Percentiles rank a stretch among this genome's conserved stretches.
phyloP scores from a whole-genome alignment of 2,797 vertebrate species.

The Pachyuromys duprasi region DNA sequence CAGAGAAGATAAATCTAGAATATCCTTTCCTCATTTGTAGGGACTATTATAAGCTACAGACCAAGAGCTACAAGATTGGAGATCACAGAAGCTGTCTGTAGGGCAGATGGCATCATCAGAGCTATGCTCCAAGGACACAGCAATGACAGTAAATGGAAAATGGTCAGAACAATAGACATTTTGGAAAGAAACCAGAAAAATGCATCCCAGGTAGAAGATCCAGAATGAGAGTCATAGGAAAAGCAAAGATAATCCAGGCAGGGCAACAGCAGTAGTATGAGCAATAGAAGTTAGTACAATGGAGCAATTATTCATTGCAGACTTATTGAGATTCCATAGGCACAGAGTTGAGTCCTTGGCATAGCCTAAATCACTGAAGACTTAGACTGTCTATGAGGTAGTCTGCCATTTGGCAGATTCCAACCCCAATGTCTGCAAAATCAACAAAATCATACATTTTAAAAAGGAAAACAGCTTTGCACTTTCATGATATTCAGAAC shows the following conservation, averaged over 20 bases:
- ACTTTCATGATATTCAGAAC: neutral
- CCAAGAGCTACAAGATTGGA: rapidly evolving
- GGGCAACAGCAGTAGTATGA: neutral
- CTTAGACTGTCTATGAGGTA: neutral
- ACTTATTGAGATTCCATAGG: neutral
- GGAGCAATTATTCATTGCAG: neutral
- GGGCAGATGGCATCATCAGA: neutral
- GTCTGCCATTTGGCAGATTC: neutral
- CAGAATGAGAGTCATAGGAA: neutral
- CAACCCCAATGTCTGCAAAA: neutral
- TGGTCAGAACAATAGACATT: neutral
- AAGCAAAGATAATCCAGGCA: neutral
- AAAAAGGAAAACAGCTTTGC: neutral
- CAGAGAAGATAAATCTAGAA: neutral
- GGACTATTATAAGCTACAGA: neutral
- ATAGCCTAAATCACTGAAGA: neutral
- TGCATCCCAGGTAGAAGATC: neutral
- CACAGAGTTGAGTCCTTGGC: neutral
- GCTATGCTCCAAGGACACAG: neutral
- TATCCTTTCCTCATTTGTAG: neutral
- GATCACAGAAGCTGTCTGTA: neutral
- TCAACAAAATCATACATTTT: neutral
- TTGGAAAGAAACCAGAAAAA: neutral
- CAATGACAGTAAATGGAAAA: neutral
- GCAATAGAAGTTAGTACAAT: neutral